A percentile compares a stretch with the other conserved stretches of the same genome.
Evolutionary conservation across 2,797 vertebrate species (phyloP).

Genomic region (Betta splendens): DNA sequence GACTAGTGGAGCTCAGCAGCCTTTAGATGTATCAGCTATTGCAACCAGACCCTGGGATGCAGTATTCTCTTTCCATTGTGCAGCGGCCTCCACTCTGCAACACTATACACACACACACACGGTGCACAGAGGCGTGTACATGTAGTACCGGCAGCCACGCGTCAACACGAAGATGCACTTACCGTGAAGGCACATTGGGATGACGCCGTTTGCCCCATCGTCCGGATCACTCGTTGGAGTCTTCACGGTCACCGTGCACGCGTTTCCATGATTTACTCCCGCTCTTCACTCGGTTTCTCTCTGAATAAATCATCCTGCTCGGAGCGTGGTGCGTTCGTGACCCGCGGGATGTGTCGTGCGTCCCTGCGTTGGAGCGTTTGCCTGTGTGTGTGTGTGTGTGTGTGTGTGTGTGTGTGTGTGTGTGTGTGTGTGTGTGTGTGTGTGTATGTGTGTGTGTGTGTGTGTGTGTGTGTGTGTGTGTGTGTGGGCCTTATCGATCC

Average conservation of each 20-base stretch:
- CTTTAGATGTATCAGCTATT: slow-evolving; percentile 50
- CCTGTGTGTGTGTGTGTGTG: slow-evolving; percentile 11
- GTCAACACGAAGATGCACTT: slow-evolving; percentile 30
- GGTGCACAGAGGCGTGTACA: slow-evolving; percentile 7
- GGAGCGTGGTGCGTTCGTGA: neutral
- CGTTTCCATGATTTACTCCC: neutral
- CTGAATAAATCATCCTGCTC: neutral
- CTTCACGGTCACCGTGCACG: neutral
- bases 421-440: slow-evolving; percentile 8
- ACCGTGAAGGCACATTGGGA: slow-evolving; percentile 19
- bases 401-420: slow-evolving; percentile 25
- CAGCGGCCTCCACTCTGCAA: slow-evolving; percentile 54
- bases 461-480: slow-evolving; percentile 31
- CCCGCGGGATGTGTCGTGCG: slow-evolving; percentile 3
- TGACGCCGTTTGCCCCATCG: slow-evolving; percentile 11
- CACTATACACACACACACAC: slow-evolving; percentile 61
- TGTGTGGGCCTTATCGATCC: slow-evolving; percentile 64
- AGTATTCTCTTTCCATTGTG: slow-evolving; percentile 59
- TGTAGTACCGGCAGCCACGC: slow-evolving; percentile 24
- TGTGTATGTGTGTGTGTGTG: slow-evolving; percentile 26
- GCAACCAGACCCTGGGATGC: slow-evolving; percentile 69
- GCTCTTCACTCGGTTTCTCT: slow-evolving; percentile 1
- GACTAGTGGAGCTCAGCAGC: slow-evolving; percentile 48
- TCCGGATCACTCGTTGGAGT: neutral
- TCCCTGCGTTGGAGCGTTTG: neutral